Evolutionary conservation across 2,797 vertebrate species (phyloP), one percentile per base, ranked within the genome.

Genomic region (Lates japonicus): DNA sequence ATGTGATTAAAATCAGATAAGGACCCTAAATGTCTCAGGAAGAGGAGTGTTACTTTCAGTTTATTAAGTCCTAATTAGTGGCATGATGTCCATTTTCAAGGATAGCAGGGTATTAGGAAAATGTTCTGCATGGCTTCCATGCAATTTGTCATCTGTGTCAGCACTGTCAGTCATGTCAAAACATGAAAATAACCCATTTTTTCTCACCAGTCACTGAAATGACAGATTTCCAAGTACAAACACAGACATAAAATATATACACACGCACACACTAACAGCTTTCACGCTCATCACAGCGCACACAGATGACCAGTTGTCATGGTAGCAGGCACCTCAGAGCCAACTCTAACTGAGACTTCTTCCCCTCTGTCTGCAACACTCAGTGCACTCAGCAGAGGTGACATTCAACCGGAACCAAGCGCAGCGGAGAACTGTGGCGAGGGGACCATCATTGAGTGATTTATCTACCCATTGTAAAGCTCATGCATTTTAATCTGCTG

Each of bases 291-390:
- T 76, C 64, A 52, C 74, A 20, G 70, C 70, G 33, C 65, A 84
- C 83, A 84, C 69, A 76, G 78, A 87, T 85, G 87, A 87, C 78
- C 72, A 42, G 92, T 93, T 85, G 93, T 92, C 94, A 94, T 95
- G 90, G 93, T 33, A 92, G 89, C 90, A n/a, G 70, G 58, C 82
- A 70, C 77, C 81, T 81, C 57, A 3, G 72, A 84, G 85, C 80
- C 83, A 87, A 81, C 79, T 90, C 67, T 37, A 48, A 76, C 78
- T 67, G 81, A 77, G 83, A 86, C 87, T 90, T 84, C 71, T 78
- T 87, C 81, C 80, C 76, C 60, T 66, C 84, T 42, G 71, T 82
- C 58, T 78, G 68, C 78, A 64, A 41, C 82, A 41, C 66, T 78
- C 74, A 10, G 10, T 68, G 78, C 80, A 69, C 82, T 80, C 84